A percentile compares a stretch with the other conserved stretches of the same genome.
These are phyloP conservation scores for Cheirogaleus major DNA, from an alignment of 2,797 vertebrate species.

Conservation along the genomic window DNA sequence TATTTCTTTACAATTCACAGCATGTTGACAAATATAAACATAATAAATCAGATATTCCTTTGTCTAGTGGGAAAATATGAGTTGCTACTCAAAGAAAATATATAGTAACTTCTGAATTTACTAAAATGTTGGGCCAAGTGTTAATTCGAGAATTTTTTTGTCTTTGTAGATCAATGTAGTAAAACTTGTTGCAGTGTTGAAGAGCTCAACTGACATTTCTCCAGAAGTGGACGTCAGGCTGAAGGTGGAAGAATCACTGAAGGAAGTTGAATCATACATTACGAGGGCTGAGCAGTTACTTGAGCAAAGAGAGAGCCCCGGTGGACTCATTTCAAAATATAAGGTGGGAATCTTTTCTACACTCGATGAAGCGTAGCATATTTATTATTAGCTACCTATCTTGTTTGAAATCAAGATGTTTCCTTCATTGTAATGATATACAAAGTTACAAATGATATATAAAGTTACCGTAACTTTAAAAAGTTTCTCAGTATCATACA, in stretches of 20 bases:
- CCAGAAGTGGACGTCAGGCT: slow-evolving; percentile 86
- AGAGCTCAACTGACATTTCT: slow-evolving; percentile 49
- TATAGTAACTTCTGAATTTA: not conserved
- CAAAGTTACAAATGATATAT: not conserved
- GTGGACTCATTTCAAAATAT: slow-evolving; percentile 86
- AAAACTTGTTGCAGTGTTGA: slow-evolving; percentile 54
- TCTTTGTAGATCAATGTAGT: slow-evolving; percentile 76
- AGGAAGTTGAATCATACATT: slow-evolving; percentile 92
- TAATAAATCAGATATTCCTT: not conserved
- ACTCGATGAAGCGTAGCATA: not conserved
- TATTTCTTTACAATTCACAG: slow-evolving; percentile 10
- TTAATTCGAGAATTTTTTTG: slow-evolving; percentile 33
- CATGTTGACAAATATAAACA: slow-evolving; percentile 1
- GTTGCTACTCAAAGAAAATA: not conserved
- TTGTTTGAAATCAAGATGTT: not conserved
- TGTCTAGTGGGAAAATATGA: slow-evolving; percentile 26
- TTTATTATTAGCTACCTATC: not conserved
- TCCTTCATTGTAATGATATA: not conserved
- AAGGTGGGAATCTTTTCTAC: slow-evolving; percentile 86
- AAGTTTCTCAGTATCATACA: not conserved
- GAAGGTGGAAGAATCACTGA: slow-evolving; percentile 91
- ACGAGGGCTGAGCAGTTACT: slow-evolving; percentile 88
- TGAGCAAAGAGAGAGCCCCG: slow-evolving; percentile 83
- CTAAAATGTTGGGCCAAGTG: not conserved
- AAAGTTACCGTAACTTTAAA: not conserved